Evolutionary conservation across 2,888 invertebrate genomes (phyloP), one percentile per base, ranked within the genome.

Genomic region (Synergus laeviventris): DNA sequence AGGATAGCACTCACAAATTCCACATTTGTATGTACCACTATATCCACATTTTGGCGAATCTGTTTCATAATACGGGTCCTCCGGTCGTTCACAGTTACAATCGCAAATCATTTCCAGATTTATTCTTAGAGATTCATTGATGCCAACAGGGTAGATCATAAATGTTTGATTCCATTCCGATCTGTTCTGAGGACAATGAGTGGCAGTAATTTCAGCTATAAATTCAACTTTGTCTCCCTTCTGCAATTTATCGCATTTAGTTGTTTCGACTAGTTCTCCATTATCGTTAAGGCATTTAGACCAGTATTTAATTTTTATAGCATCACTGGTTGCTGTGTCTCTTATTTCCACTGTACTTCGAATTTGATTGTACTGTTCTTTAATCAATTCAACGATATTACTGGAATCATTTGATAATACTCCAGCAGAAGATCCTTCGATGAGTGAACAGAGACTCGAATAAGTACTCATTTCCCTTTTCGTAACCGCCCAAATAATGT

Each of bases 401-500:
- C 96, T 96, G 0, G 99, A 99, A 92, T 99, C 98, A 73, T 95
- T 94, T 59, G 97, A 96, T 36, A 99, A 93, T 79, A 95, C 94
- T 56, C 98, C 98, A 80, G 97, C 96, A 76, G 96, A 97, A 14
- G 99, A 97, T 45, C 98, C 99, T 91, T 99, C 98, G 84, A 99
- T 95, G 87, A 97, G 96, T 77, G 94, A 93, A 78, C 95, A 95
- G 54, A 99, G 92, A 88, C 95, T 94, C 84, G 96, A 93, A 91
- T 99, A 99, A 75, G 98, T 95, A 24, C 92, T 92, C 83, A 96
- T 94, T 91, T 98, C 98, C 84, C 96, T 95, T 75, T 94, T 92
- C 0, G 98, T 98, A 49, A 99, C 98, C 42, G 99, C 99, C 93
- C 99, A 99, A 86, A 99, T 99, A 62, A 99, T 94, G 91, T 99